These are phyloP conservation scores for Xylocampa areola DNA, from an alignment of 2,888 invertebrate species.

Conservation along the genomic window DNA sequence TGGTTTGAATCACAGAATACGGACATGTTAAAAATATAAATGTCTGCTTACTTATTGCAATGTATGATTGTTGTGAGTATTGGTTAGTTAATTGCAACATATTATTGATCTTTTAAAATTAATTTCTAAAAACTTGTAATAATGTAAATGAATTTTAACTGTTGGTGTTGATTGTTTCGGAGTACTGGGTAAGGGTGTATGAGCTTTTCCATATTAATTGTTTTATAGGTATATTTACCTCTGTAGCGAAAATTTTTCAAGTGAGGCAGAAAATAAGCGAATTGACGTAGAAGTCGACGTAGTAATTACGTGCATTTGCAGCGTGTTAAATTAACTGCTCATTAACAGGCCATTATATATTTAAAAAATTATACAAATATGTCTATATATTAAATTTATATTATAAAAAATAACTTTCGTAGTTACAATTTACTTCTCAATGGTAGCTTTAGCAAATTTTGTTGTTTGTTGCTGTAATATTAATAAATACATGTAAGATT, in stretches of 20 bases:
- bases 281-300: not conserved
- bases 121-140: conserved; percentile 9
- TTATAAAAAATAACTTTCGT: conserved; percentile 26
- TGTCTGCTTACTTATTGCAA: too few species aligned
- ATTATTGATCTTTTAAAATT: too few species aligned
- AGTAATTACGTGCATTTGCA: conserved; percentile 10
- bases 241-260: conserved; percentile 12
- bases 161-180: conserved; percentile 13
- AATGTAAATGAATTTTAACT: conserved; percentile 18
- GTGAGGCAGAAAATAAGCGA: not conserved
- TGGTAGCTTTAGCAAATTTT: conserved; percentile 69
- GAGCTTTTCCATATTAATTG: conserved; percentile 19
- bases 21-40: too few species aligned
- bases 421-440: conserved; percentile 58
- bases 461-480: conserved; percentile 72
- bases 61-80: too few species aligned
- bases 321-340: conserved; percentile 9
- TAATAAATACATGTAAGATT: conserved; percentile 56
- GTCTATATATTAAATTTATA: conserved; percentile 19
- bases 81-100: too few species aligned
- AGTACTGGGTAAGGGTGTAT: conserved; percentile 16
- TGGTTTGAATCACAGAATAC: too few species aligned
- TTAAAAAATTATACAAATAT: conserved; percentile 24
- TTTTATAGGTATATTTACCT: not conserved
- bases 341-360: conserved; percentile 20